Conservation (phyloP, 2,797 vertebrate species). For the Kryptolebias ocellatus region DNA sequence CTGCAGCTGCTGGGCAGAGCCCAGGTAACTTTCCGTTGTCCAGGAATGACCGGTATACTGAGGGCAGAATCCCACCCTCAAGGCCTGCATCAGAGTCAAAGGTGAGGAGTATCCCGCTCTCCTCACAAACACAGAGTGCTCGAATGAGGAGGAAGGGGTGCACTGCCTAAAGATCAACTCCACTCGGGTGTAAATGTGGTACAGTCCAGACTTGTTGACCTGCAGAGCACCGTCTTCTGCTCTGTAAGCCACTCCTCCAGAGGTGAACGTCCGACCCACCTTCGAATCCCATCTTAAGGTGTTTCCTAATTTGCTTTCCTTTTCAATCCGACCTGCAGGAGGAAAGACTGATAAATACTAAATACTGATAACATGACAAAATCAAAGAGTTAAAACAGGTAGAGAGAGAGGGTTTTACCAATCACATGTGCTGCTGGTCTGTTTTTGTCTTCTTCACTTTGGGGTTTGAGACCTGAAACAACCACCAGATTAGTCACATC, state of each 20-base stretch:
- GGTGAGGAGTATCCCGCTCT: background rate
- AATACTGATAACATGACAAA: background rate
- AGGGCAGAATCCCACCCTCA: constrained; percentile 80
- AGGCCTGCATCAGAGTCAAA: constrained; percentile 85
- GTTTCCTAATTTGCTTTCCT: background rate
- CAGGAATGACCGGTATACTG: constrained; percentile 49
- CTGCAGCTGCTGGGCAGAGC: constrained; percentile 83
- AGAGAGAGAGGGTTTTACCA: constrained; percentile 72
- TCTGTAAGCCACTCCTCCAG: constrained; percentile 82
- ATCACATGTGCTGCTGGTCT: constrained; percentile 87
- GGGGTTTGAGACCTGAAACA: constrained; percentile 68
- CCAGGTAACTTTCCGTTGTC: constrained; percentile 88
- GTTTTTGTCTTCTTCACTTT: constrained; percentile 41
- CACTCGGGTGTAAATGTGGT: constrained; percentile 92
- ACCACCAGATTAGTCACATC: constrained; percentile 17
- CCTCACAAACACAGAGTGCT: constrained; percentile 83
- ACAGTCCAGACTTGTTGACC: constrained; percentile 87
- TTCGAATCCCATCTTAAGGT: constrained; percentile 87
- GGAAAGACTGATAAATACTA: background rate
- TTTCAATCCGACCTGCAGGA: constrained; percentile 62
- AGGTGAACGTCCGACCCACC: constrained; percentile 78
- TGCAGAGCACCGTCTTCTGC: constrained; percentile 76
- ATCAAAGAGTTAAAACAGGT: background rate
- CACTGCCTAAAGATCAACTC: constrained; percentile 83
- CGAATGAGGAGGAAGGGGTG: constrained; percentile 39